Percentiles rank a stretch among this genome's conserved stretches.
Conservation (phyloP, 2,797 vertebrate genomes). For the Rhyacichthys aspro region DNA sequence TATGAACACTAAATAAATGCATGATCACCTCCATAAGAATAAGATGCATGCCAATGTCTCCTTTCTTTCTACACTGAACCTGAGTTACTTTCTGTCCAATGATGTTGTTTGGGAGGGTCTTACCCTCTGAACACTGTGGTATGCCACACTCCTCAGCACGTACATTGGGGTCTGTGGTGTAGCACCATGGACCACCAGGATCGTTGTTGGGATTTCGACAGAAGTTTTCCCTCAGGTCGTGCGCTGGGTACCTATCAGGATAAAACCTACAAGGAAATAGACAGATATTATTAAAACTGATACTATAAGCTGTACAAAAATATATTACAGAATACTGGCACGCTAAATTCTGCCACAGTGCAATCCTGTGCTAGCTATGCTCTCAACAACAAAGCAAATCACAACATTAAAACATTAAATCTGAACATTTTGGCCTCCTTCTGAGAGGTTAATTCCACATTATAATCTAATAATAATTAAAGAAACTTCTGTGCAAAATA, state of each 20-base stretch:
- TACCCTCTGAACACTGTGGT: slow-evolving; percentile 94
- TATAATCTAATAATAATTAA: slow-evolving; percentile 22
- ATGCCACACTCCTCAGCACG: slow-evolving; percentile 92
- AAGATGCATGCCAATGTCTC: neutral
- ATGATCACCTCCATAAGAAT: slow-evolving; percentile 6
- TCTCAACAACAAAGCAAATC: slow-evolving; percentile 55
- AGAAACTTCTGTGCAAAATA: slow-evolving; percentile 38
- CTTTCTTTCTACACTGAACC: slow-evolving; percentile 11
- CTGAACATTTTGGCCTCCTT: neutral
- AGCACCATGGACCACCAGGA: slow-evolving; percentile 95
- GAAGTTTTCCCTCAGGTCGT: slow-evolving; percentile 94
- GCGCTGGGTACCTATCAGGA: slow-evolving; percentile 83
- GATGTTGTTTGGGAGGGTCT: slow-evolving; percentile 18
- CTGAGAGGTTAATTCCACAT: slow-evolving; percentile 22
- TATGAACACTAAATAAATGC: slow-evolving; percentile 15
- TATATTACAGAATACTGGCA: slow-evolving; percentile 49
- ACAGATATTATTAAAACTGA: slow-evolving; percentile 50
- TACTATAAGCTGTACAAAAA: slow-evolving; percentile 59
- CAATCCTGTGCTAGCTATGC: slow-evolving; percentile 18
- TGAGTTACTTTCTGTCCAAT: slow-evolving; percentile 7
- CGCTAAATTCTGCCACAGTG: slow-evolving; percentile 42
- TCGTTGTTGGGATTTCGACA: slow-evolving; percentile 96
- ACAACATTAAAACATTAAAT: slow-evolving; percentile 50
- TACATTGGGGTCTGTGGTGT: slow-evolving; percentile 89
- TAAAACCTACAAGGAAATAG: slow-evolving; percentile 80